Conservation (phyloP, 2,888 invertebrate genomes). For the Clusia tigrina region DNA sequence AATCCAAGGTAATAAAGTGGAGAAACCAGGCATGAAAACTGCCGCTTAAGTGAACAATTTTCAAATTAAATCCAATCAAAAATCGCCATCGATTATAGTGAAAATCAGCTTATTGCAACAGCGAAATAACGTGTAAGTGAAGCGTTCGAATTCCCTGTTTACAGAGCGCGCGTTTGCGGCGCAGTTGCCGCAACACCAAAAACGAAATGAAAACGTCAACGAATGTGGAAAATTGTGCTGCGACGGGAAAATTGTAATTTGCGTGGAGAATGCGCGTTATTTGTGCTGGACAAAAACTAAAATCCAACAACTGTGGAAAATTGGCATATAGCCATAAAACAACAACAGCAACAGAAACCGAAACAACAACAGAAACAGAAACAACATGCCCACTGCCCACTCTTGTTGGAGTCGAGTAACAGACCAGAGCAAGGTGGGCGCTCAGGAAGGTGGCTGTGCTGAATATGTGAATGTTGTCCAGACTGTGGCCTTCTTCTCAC, state of each 20-base stretch:
- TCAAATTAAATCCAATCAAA: neutral
- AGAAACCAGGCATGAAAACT: neutral
- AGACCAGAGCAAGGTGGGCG: neutral
- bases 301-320: no score
- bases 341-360: neutral
- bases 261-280: neutral
- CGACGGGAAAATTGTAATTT: neutral
- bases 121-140: no score
- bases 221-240: neutral
- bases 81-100: constrained; percentile 1
- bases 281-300: neutral
- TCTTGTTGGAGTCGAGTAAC: neutral
- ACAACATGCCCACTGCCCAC: neutral
- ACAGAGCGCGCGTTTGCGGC: neutral
- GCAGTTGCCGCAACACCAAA: no score
- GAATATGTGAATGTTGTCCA: neutral
- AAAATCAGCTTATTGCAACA: neutral
- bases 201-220: constrained; percentile 11
- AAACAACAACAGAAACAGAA: neutral
- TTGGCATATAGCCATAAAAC: no score
- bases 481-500: no score
- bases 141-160: no score
- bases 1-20: neutral
- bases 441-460: neutral
- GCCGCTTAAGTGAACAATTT: neutral